Conservation (phyloP, 2,113 vertebrate species). For the Neolamprologus fasciatus region DNA sequence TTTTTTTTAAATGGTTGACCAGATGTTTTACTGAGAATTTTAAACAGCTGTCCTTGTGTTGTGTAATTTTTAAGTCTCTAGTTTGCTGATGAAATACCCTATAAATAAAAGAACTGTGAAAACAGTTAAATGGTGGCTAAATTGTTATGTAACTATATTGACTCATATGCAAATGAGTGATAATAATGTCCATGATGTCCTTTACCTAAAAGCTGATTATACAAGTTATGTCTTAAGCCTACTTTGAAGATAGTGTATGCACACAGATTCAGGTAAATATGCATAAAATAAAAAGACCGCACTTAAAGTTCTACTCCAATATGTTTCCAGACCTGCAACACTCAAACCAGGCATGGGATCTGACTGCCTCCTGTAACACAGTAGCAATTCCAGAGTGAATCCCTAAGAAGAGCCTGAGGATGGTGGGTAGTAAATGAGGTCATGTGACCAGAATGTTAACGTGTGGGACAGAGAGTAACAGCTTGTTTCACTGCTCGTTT, state of each 20-base stretch:
- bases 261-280: not conserved
- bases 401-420: not conserved
- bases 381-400: not conserved
- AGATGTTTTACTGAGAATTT: not conserved
- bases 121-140: not conserved
- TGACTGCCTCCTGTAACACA: not conserved
- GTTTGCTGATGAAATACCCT: not conserved
- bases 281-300: rapidly evolving
- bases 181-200: not conserved
- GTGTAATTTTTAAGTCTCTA: not conserved
- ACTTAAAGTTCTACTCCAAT: not conserved
- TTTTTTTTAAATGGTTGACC: not conserved
- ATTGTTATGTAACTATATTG: not conserved
- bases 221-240: not conserved
- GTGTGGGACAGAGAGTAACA: rapidly evolving
- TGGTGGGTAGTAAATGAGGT: not conserved
- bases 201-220: not conserved
- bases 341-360: not conserved
- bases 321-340: not conserved
- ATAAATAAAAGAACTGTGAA: not conserved
- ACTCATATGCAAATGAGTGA: not conserved
- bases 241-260: not conserved
- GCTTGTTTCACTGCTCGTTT: not conserved
- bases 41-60: not conserved
- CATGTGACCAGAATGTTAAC: not conserved